These are phyloP conservation scores for Pteruthius melanotis DNA, from an alignment of 2,113 vertebrate genomes.

Conservation along the genomic window DNA sequence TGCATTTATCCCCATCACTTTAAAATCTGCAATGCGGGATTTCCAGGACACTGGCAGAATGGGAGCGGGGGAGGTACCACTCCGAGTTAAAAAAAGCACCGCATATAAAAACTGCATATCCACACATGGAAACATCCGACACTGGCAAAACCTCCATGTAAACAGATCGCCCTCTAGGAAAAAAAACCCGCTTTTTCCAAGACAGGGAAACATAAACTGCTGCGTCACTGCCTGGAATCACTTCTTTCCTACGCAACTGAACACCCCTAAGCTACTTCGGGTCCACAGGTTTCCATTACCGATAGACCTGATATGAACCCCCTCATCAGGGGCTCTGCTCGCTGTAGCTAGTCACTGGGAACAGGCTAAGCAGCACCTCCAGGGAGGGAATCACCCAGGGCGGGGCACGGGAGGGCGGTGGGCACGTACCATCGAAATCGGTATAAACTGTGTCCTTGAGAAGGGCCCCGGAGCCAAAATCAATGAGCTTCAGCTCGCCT, in stretches of 20 bases:
- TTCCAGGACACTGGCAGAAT: conserved; percentile 19
- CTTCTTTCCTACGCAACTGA: conserved; percentile 42
- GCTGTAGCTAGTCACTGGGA: background rate
- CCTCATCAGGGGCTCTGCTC: background rate
- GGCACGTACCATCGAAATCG: conserved; percentile 90
- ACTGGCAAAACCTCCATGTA: conserved; percentile 19
- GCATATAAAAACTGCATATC: background rate
- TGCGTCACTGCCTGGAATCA: conserved; percentile 65
- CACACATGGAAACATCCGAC: conserved; percentile 43
- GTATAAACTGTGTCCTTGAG: conserved; percentile 99
- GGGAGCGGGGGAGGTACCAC: background rate
- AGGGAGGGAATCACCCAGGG: background rate
- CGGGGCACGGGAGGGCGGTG: background rate
- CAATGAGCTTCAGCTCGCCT: conserved; percentile 95
- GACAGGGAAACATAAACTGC: conserved; percentile 64
- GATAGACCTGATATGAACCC: background rate
- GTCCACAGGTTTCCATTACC: conserved; percentile 34
- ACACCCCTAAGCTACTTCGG: background rate
- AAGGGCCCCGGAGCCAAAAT: conserved; percentile 95
- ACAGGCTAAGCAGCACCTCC: accelerated
- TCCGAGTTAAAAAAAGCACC: background rate
- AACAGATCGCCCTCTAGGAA: conserved; percentile 70
- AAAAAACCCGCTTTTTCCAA: conserved; percentile 35
- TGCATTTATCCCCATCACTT: background rate
- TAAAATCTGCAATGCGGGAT: conserved; percentile 72